phyloP scores from a whole-genome alignment of 2,888 invertebrate genomes.

The Coleophora deauratella region DNA sequence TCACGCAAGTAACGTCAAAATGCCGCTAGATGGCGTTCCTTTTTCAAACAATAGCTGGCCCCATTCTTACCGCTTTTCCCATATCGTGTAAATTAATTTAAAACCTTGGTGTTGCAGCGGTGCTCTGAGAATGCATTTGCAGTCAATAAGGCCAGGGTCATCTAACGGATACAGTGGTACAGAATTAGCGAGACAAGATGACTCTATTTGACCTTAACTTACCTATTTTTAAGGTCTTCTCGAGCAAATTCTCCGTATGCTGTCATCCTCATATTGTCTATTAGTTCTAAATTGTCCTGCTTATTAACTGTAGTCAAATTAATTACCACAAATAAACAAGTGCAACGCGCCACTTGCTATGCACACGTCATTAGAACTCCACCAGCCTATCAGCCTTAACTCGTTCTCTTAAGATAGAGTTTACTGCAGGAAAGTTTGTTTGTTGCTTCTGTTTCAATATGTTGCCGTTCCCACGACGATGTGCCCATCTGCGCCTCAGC shows the following conservation, averaged over 20 bases:
- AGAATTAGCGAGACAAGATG: too few relatives aligned
- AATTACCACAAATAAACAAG: constrained; percentile 13
- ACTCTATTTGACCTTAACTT: too few relatives aligned
- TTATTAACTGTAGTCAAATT: constrained; percentile 5
- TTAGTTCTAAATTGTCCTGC: too few relatives aligned
- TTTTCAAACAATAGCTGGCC: constrained; percentile 28
- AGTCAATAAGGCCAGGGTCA: constrained; percentile 7
- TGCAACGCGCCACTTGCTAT: constrained; percentile 8
- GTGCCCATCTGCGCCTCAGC: constrained; percentile 28
- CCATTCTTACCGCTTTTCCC: constrained; percentile 32
- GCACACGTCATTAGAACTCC: neutral
- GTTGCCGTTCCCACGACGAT: constrained; percentile 32
- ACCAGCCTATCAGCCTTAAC: constrained; percentile 6
- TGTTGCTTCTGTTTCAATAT: constrained; percentile 2
- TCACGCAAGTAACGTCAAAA: constrained; percentile 19
- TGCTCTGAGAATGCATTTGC: too few relatives aligned
- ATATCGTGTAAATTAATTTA: constrained; percentile 32
- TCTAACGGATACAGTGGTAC: neutral
- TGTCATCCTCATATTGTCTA: too few relatives aligned
- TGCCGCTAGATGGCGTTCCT: constrained; percentile 21
- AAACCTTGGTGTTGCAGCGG: constrained; percentile 28
- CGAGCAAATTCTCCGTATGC: too few relatives aligned
- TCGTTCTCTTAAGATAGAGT: constrained; percentile 1
- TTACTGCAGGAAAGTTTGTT: neutral
- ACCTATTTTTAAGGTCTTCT: too few relatives aligned